phyloP scores from a whole-genome alignment of 2,113 vertebrate species.

The Rhodinocichla rosea region DNA sequence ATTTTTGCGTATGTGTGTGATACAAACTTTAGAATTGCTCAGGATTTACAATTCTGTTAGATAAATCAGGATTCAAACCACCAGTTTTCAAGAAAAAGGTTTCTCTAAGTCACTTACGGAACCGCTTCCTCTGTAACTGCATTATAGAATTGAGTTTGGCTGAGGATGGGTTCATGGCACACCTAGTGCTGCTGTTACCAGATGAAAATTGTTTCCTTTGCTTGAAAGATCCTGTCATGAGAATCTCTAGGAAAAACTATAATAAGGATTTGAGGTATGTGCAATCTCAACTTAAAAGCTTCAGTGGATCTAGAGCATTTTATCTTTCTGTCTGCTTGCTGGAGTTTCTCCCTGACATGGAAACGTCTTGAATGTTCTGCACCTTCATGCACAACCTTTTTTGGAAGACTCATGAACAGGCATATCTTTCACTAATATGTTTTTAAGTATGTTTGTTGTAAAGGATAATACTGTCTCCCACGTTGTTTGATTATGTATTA shows the following conservation, averaged over 20 bases:
- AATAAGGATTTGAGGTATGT: not conserved
- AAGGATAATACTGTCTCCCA: not conserved
- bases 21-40: not conserved
- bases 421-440: not conserved
- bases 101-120: not conserved
- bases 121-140: not conserved
- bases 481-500: not conserved
- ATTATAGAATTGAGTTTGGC: not conserved
- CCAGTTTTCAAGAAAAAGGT: not conserved
- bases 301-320: not conserved
- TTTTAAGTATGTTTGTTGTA: not conserved
- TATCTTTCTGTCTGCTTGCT: not conserved
- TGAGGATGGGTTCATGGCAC: not conserved
- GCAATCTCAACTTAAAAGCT: not conserved
- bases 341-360: not conserved
- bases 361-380: not conserved
- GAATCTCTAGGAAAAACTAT: not conserved
- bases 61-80: not conserved
- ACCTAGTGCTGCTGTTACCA: not conserved
- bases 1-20: not conserved
- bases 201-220: not conserved
- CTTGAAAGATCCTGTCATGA: not conserved
- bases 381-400: not conserved
- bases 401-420: not conserved
- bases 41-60: not conserved